Conservation (phyloP, 2,113 vertebrate species). For the Vidua chalybeata region DNA sequence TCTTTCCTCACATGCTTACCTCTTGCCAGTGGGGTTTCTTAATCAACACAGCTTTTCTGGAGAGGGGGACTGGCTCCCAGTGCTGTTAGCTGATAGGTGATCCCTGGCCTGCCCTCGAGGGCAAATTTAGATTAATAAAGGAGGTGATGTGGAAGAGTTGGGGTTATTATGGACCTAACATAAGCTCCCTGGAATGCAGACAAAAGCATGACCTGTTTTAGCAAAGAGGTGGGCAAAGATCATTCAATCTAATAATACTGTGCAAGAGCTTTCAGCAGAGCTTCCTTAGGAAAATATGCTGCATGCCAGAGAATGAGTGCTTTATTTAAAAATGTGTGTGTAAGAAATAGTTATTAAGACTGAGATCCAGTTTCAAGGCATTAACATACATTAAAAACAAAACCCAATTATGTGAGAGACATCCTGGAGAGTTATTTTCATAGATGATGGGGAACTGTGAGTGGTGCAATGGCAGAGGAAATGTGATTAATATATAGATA, state of each 20-base stretch:
- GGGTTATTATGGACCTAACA: constrained; percentile 30
- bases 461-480: not conserved
- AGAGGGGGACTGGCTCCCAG: not conserved
- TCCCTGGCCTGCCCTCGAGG: constrained; percentile 18
- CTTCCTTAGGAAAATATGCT: constrained; percentile 18
- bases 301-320: not conserved
- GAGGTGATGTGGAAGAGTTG: constrained; percentile 39
- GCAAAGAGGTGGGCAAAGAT: constrained; percentile 5
- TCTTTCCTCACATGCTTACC: not conserved
- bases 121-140: constrained; percentile 31
- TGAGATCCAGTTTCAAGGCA: not conserved
- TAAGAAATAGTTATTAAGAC: not conserved
- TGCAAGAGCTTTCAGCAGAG: constrained; percentile 9
- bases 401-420: not conserved
- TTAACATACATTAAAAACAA: constrained; percentile 20
- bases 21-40: not conserved
- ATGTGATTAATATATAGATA: not conserved
- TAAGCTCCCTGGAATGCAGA: constrained; percentile 58
- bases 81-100: not conserved
- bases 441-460: not conserved
- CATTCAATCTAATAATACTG: not conserved
- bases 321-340: constrained; percentile 7
- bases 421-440: constrained; percentile 1
- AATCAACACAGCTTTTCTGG: not conserved
- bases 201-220: constrained; percentile 32